phyloP scores from a whole-genome alignment of 2,797 vertebrate species.

The Champsocephalus esox region DNA sequence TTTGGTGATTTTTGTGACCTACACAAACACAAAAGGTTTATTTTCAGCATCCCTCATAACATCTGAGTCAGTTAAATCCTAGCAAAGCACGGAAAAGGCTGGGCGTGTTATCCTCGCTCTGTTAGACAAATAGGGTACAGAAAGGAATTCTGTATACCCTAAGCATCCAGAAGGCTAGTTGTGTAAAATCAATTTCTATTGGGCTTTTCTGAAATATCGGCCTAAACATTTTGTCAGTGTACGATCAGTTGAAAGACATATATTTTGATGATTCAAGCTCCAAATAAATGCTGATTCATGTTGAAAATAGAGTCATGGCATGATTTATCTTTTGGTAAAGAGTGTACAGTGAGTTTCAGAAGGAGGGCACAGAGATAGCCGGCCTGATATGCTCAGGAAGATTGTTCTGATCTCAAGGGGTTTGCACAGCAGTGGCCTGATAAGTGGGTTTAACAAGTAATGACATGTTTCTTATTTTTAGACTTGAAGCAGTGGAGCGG shows the following conservation, averaged over 20 bases:
- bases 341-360: conserved; percentile 24
- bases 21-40: conserved; percentile 44
- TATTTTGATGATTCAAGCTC: neutral
- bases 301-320: conserved; percentile 5
- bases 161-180: conserved; percentile 17
- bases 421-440: conserved; percentile 42
- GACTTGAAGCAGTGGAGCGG: conserved; percentile 53
- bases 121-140: neutral
- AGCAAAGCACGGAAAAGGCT: conserved; percentile 36
- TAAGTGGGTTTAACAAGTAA: conserved; percentile 70
- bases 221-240: conserved; percentile 3
- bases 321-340: neutral
- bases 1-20: conserved; percentile 46
- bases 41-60: conserved; percentile 36
- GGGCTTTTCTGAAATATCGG: conserved; percentile 19
- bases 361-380: conserved; percentile 30
- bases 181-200: conserved; percentile 2
- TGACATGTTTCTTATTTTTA: conserved; percentile 72
- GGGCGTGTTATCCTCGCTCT: conserved; percentile 28
- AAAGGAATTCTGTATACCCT: neutral
- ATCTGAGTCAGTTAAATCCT: conserved; percentile 50
- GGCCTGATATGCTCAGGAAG: conserved; percentile 47
- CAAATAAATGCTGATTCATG: neutral
- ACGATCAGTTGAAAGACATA: neutral
- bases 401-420: conserved; percentile 50